Evolutionary conservation across 2,113 vertebrate genomes (phyloP), one percentile per base, ranked within the genome.

Genomic region (Amphilophus citrinellus): DNA sequence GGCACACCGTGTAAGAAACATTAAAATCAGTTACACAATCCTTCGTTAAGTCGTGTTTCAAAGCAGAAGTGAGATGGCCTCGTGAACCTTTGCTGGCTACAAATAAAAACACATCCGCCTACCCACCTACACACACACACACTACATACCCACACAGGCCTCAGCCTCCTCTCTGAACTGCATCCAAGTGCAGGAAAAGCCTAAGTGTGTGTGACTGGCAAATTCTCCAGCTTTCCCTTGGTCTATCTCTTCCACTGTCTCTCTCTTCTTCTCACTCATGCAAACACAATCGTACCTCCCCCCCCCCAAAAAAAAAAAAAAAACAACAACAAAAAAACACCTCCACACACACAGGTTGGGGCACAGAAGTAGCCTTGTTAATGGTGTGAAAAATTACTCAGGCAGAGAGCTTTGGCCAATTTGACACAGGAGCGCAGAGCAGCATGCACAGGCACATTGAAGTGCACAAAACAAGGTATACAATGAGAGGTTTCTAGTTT

Each of bases 361-460:
- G 77, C 88, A 88, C 88, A 92, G 84, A 83, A 80, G 68, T 66
- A 73, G 89, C 88, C 84, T 91, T 92, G 93, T 88, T 92, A 92
- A 89, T 92, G 22, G 22, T 22, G 84, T 91, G 85, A 50, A 76
- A 88, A 79, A 66, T 84, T 82, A 84, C 88, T 91, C 76, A 78
- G 47, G 80, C 59, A 84, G 75, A 42, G 2, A 79, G 63, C 76
- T 56, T 32, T 7, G 77, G 83, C 80, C 87, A 78, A 81, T 83
- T 80, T 85, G 80, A 89, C 80, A 79, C 71, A 89, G 73, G 61
- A 90, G 60, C 80, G 47, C 44, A 60, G 65, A 65, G 80, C 76
- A 83, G 88, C 91, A 84, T 56, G 88, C 83, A 83, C 76, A 9
- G 77, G n/a, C 84, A 85, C 65, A 85, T 79, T 82, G 75, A 77